Evolutionary conservation across 2,888 invertebrate genomes (phyloP).

Genomic region (Drosophila nigritarsus): DNA sequence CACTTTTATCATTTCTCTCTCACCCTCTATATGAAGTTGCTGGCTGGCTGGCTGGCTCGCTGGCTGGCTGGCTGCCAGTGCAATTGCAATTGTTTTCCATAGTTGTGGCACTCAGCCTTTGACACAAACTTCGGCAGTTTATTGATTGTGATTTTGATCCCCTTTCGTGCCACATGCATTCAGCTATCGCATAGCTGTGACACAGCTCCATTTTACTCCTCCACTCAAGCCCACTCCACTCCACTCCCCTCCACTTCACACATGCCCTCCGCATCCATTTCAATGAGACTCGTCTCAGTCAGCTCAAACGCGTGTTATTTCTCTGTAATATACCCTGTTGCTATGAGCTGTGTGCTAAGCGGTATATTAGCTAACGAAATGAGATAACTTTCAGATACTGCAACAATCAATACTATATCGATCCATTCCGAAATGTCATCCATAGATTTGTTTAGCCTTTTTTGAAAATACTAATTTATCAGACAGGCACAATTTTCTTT

Average conservation of each 20-base stretch:
- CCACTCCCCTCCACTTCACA: neutral
- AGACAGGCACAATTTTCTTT: neutral
- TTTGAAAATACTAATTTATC: neutral
- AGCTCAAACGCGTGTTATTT: slow-evolving; percentile 8
- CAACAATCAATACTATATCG: neutral
- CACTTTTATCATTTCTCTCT: neutral
- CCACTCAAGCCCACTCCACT: neutral
- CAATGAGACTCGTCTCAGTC: slow-evolving; percentile 8
- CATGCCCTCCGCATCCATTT: neutral
- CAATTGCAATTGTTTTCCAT: slow-evolving; percentile 53
- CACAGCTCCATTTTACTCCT: neutral
- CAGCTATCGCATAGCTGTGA: slow-evolving; percentile 16
- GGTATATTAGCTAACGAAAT: neutral
- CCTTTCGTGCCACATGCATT: slow-evolving; percentile 50
- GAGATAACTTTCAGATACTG: neutral
- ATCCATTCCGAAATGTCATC: neutral
- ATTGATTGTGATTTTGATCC: slow-evolving; percentile 45
- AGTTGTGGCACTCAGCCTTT: slow-evolving; percentile 30
- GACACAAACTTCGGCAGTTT: slow-evolving; percentile 45
- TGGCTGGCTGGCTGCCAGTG: slow-evolving; percentile 30
- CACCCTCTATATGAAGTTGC: slow-evolving; percentile 23
- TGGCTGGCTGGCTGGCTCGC: slow-evolving; percentile 7
- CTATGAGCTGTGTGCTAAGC: too few relatives aligned
- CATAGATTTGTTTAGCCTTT: neutral
- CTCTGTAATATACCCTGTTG: neutral